A percentile compares a stretch with the other conserved stretches of the same genome.
Conservation (phyloP, 2,888 invertebrate species). For the Callyntrura guangdongensis region DNA sequence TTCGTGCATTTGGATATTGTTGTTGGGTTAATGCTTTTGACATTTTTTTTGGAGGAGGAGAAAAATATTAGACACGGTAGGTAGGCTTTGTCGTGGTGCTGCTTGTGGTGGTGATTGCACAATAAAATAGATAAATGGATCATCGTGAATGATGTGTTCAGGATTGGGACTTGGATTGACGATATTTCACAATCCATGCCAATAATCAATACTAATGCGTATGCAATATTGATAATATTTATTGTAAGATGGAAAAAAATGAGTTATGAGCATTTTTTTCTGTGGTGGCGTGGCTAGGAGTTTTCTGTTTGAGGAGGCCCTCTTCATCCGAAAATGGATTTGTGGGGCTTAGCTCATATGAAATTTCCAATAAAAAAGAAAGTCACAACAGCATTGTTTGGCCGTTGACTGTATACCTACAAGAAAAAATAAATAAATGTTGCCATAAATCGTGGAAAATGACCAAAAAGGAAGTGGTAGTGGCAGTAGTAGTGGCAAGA, state of each 20-base stretch:
- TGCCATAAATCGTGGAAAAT: conserved; percentile 58
- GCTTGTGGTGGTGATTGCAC: conserved; percentile 35
- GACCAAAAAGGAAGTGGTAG: conserved; percentile 58
- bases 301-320: conserved; percentile 49
- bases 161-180: neutral
- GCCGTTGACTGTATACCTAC: neutral
- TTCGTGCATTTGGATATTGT: neutral
- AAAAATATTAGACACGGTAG: neutral
- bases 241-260: conserved; percentile 52
- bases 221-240: conserved; percentile 38
- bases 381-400: neutral
- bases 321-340: conserved; percentile 73
- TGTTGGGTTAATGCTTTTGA: neutral
- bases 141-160: conserved; percentile 44
- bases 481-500: conserved; percentile 24
- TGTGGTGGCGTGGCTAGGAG: conserved; percentile 31
- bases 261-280: conserved; percentile 66
- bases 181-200: conserved; percentile 44
- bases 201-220: conserved; percentile 27
- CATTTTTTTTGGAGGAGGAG: conserved; percentile 22
- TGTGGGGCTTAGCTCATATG: conserved; percentile 32
- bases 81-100: neutral
- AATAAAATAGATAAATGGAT: conserved; percentile 70
- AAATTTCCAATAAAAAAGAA: conserved; percentile 53
- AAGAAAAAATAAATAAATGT: conserved; percentile 47